These are phyloP conservation scores for Eucidaris tribuloides DNA, from an alignment of 35 echinoderm and acorn worm genomes.

Conservation along the genomic window DNA sequence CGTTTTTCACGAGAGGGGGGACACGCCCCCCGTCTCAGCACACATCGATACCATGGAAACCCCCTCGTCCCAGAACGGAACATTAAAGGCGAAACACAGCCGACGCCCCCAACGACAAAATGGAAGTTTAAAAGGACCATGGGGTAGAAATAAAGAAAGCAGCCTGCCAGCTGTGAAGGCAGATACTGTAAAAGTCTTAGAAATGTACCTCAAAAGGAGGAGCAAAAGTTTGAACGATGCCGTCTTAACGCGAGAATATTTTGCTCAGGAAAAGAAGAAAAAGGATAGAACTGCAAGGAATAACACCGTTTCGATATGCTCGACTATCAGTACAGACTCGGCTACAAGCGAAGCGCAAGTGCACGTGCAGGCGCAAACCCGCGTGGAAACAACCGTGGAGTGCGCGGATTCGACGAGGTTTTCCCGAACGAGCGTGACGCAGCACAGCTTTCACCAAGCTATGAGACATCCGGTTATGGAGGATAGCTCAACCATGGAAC, in stretches of 20 bases:
- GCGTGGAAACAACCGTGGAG: background rate
- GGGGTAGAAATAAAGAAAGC: slow-evolving; percentile 52
- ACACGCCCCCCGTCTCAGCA: slow-evolving; percentile 3
- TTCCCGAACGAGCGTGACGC: slow-evolving; percentile 13
- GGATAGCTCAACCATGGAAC: slow-evolving; percentile 37
- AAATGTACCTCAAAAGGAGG: slow-evolving; percentile 79
- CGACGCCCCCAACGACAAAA: slow-evolving; percentile 17
- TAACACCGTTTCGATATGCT: slow-evolving; percentile 64
- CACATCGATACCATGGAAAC: slow-evolving; percentile 21
- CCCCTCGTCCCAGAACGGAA: slow-evolving; percentile 59
- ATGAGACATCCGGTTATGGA: slow-evolving; percentile 48
- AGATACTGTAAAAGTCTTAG: slow-evolving; percentile 81
- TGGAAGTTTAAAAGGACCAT: slow-evolving; percentile 32
- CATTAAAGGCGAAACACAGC: slow-evolving; percentile 53
- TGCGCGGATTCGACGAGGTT: background rate
- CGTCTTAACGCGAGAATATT: slow-evolving; percentile 76
- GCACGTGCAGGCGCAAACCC: background rate
- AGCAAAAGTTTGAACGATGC: slow-evolving; percentile 87
- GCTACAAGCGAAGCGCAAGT: background rate
- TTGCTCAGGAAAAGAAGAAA: slow-evolving; percentile 77
- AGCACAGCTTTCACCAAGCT: slow-evolving; percentile 61
- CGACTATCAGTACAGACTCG: slow-evolving; percentile 56
- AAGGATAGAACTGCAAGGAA: slow-evolving; percentile 45
- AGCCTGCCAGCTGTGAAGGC: slow-evolving; percentile 62
- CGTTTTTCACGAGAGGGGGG: background rate